Conservation (phyloP, 2,113 vertebrate genomes). For the Passer montanus region DNA sequence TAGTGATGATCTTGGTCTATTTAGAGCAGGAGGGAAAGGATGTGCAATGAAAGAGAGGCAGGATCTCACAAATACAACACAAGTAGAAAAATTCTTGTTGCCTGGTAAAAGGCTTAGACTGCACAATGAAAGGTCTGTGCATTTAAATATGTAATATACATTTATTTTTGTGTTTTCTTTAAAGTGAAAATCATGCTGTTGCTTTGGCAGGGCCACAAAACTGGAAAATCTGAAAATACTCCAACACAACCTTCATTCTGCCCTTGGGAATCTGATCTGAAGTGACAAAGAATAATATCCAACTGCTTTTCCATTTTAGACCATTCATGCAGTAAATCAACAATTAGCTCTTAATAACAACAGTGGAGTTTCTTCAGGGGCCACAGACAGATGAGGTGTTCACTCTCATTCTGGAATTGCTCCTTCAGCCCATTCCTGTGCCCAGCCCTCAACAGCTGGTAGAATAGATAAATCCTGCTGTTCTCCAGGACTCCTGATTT, state of each 20-base stretch:
- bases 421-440: neutral
- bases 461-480: neutral
- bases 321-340: neutral
- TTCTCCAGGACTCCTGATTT: neutral
- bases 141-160: neutral
- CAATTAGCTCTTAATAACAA: neutral
- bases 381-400: neutral
- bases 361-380: neutral
- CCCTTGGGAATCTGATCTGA: neutral
- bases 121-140: neutral
- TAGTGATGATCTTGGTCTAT: neutral
- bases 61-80: neutral
- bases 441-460: neutral
- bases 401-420: neutral
- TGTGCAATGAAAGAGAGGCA: neutral
- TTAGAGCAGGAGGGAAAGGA: neutral
- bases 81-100: neutral
- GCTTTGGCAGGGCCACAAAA: neutral
- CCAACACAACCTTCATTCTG: neutral
- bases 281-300: neutral
- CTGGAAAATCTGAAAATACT: neutral
- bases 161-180: neutral
- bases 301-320: slow-evolving; percentile 16
- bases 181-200: neutral
- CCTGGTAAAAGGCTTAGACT: neutral